Evolutionary conservation across 2,888 invertebrate species (phyloP), one percentile per base, ranked within the genome.

Genomic region (Rotaria socialis): DNA sequence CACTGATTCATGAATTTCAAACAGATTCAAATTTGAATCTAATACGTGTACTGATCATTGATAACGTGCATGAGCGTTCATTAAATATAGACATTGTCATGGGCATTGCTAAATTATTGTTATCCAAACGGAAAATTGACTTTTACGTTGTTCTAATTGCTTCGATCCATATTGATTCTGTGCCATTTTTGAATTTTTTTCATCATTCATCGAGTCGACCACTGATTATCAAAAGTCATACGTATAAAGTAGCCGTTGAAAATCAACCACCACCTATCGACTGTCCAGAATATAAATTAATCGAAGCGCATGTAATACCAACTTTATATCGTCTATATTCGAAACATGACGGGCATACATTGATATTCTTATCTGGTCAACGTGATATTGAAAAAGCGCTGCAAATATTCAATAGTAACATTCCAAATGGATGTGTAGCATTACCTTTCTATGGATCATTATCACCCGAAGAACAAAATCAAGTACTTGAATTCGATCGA

Each of bases 31-130:
- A 99, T 16, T 92, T 99, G 4, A 94, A 94, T 89, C 94, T 94
- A 89, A 99, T 97, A 90, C 90, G 90, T 80, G 94, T 95, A 2
- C 93, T 98, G 7, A 94, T 97, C 89, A 92, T 97, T 58, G 97
- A 97, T 90, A 97, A 97, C 93, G 97, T 96, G 0, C 98, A 99
- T 90, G 98, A 99, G 91, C 93, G 98, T 75, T 95, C 95, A 0
- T 93, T 96, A 85, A 94, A 96, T 90, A 97, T 97, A 0, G 99
- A 99, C 89, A 95, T 97, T 56, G 92, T 97, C 0, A 94, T 99
- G 93, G 97, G 97, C 0, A 92, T 99, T 0, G 90, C 99, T 86
- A 96, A 96, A 90, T 97, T 97, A 92, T 89, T 88, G 16, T 84
- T 87, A 35, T 52, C 58, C 94, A 96, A 95, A 92, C 93, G 96